phyloP scores from a whole-genome alignment of 2,113 vertebrate species.

The Ursus arctos region DNA sequence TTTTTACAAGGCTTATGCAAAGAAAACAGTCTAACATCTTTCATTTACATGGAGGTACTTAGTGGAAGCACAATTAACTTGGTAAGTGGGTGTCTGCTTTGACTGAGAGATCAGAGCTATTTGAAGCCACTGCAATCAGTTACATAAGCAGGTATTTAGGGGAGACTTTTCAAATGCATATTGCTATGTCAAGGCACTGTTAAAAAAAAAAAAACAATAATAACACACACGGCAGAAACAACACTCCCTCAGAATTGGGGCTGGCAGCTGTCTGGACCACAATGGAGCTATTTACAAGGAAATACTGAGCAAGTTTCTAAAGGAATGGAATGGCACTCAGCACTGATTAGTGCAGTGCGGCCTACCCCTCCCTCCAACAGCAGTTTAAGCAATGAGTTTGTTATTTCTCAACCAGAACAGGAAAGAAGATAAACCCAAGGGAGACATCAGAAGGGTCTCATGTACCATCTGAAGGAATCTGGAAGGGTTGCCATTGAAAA shows the following conservation, averaged over 20 bases:
- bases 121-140: conserved; percentile 68
- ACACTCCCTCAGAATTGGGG: background rate
- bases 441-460: background rate
- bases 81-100: conserved; percentile 65
- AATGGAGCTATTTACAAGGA: background rate
- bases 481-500: background rate
- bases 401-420: background rate
- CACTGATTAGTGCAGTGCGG: background rate
- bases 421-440: background rate
- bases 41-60: conserved; percentile 60
- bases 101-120: conserved; percentile 67
- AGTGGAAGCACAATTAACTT: conserved; percentile 28
- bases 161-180: conserved; percentile 62
- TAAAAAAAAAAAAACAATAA: conserved; percentile 54
- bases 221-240: background rate
- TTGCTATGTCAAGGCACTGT: conserved; percentile 22
- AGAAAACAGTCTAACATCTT: conserved; percentile 41
- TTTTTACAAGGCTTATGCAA: conserved; percentile 33
- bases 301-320: background rate
- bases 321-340: background rate
- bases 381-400: background rate
- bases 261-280: conserved; percentile 2
- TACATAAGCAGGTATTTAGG: conserved; percentile 72
- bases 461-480: background rate
- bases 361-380: no score